Conservation (phyloP, 2,888 invertebrate genomes). For the Bruchidius siliquastri region DNA sequence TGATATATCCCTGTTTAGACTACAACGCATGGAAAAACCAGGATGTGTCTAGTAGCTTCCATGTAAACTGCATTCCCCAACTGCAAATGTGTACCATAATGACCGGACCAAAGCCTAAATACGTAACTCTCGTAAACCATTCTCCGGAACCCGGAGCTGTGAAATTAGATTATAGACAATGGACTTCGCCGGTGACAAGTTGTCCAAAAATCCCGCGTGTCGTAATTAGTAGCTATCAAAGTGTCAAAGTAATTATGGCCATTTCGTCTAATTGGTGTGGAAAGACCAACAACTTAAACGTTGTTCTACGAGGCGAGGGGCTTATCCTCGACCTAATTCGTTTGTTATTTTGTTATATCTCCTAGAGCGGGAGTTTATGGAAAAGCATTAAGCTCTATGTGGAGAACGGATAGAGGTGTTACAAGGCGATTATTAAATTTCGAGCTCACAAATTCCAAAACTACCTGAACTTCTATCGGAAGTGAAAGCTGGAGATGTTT, state of each 20-base stretch:
- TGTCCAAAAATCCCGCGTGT: conserved; percentile 6
- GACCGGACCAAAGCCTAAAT: neutral
- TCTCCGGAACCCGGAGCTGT: neutral
- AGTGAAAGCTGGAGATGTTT: too few species aligned
- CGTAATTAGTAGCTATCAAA: conserved; percentile 9
- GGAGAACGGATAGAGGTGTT: too few species aligned
- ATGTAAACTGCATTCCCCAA: too few species aligned
- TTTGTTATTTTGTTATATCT: neutral
- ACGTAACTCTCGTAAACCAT: neutral
- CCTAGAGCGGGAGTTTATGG: neutral
- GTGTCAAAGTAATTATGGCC: conserved; percentile 10
- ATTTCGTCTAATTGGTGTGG: conserved; percentile 5
- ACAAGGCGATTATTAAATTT: too few species aligned
- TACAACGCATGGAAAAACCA: too few species aligned
- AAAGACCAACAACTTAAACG: neutral
- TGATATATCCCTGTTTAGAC: too few species aligned
- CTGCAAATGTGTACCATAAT: too few species aligned
- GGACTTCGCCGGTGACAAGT: conserved; percentile 1
- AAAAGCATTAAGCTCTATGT: too few species aligned
- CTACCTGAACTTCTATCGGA: too few species aligned
- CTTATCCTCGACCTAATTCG: neutral
- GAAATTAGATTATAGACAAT: neutral
- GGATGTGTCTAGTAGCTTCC: too few species aligned
- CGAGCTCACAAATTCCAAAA: too few species aligned
- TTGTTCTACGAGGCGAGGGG: neutral